These are phyloP conservation scores for Ameiurus melas DNA, from an alignment of 2,113 vertebrate genomes.

Conservation along the genomic window DNA sequence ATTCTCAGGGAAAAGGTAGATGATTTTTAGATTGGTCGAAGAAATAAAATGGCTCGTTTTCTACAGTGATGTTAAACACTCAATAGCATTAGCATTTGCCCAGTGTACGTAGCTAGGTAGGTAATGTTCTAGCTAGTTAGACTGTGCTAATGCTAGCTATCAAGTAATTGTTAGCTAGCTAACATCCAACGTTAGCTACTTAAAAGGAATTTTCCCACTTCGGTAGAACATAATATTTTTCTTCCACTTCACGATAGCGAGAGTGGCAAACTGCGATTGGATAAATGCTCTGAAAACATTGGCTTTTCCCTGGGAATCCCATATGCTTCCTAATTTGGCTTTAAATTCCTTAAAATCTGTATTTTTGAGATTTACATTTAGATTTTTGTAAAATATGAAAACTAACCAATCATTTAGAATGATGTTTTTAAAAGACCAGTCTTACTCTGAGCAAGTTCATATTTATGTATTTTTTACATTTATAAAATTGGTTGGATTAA, in stretches of 20 bases:
- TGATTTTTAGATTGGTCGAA: background rate
- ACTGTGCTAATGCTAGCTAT: background rate
- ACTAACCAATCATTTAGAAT: background rate
- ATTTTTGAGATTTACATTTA: background rate
- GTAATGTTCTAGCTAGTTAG: background rate
- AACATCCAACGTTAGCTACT: background rate
- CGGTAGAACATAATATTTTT: background rate
- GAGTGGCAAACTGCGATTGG: background rate
- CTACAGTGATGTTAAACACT: background rate
- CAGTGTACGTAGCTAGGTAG: background rate
- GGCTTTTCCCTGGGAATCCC: background rate
- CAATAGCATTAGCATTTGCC: background rate
- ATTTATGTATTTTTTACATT: background rate
- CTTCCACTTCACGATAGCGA: background rate
- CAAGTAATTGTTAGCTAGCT: background rate
- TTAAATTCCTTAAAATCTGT: background rate
- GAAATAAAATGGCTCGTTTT: background rate
- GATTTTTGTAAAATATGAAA: background rate
- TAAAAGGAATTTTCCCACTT: background rate
- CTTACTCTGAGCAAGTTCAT: background rate
- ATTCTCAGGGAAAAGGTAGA: background rate
- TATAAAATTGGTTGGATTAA: background rate
- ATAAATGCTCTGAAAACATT: background rate
- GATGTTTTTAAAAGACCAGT: background rate
- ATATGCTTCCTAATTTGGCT: background rate